A percentile compares a stretch with the other conserved stretches of the same genome.
These are phyloP conservation scores for Metallyticus violacea DNA, from an alignment of 2,888 invertebrate genomes.

Conservation along the genomic window DNA sequence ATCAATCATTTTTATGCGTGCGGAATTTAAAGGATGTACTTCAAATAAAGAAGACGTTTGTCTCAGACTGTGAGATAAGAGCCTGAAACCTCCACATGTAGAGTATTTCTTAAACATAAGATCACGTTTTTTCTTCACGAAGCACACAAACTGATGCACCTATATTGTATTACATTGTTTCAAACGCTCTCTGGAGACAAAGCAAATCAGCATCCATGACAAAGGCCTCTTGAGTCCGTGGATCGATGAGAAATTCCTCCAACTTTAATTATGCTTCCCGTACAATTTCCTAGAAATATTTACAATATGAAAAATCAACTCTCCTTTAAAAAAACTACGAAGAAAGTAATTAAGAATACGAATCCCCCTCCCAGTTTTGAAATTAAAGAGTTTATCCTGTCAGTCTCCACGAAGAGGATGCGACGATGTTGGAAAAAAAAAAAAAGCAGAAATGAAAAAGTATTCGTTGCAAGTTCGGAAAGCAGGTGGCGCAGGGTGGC, in stretches of 20 bases:
- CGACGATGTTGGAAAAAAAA: too few relatives aligned
- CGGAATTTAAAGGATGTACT: neutral
- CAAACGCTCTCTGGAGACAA: neutral
- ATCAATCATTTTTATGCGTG: neutral
- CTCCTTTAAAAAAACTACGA: neutral
- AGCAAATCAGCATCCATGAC: neutral
- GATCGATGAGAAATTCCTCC: neutral
- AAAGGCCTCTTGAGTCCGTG: neutral
- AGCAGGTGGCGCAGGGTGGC: neutral
- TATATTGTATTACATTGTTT: neutral
- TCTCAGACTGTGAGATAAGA: neutral
- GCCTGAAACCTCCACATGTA: neutral
- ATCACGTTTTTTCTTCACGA: neutral
- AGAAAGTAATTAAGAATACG: conserved; percentile 21
- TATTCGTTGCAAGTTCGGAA: neutral
- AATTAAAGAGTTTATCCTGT: neutral
- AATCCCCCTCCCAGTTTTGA: conserved; percentile 4
- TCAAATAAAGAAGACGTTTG: neutral
- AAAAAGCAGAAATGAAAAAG: too few relatives aligned
- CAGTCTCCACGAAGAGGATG: neutral
- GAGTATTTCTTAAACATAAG: neutral
- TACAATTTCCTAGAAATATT: too few relatives aligned
- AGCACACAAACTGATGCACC: neutral
- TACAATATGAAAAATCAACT: neutral
- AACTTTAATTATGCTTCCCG: neutral